Evolutionary conservation across 2,113 vertebrate genomes (phyloP).

Genomic region (Apteryx owenii): DNA sequence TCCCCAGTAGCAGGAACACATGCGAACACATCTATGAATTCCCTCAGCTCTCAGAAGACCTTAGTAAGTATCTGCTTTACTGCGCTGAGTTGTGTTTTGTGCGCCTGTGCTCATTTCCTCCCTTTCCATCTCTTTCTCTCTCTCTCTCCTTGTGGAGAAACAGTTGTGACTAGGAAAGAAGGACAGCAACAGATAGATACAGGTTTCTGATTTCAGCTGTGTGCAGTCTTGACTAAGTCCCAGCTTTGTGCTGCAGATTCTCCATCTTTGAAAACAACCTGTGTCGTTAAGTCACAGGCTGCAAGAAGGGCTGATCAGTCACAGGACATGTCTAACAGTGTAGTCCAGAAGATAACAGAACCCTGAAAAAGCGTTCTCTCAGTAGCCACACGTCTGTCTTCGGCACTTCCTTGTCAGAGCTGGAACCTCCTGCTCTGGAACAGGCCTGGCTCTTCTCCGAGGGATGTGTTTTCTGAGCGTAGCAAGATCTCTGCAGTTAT

Average conservation of each 20-base stretch:
- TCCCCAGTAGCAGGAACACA: constrained; percentile 96
- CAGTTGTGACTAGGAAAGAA: not conserved
- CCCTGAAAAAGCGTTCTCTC: not conserved
- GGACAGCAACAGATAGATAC: not conserved
- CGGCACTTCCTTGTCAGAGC: not conserved
- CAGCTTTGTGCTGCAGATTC: not conserved
- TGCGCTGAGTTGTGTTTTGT: not conserved
- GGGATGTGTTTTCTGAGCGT: not conserved
- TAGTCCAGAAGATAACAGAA: not conserved
- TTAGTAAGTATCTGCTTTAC: constrained; percentile 84
- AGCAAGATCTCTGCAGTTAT: not conserved
- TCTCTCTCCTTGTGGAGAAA: not conserved
- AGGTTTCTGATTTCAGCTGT: not conserved
- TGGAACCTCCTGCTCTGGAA: not conserved
- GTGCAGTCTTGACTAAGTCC: not conserved
- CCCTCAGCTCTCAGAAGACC: constrained; percentile 94
- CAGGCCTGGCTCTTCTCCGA: not conserved
- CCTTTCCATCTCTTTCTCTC: not conserved
- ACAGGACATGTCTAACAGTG: not conserved
- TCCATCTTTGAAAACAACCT: not conserved
- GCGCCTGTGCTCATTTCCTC: not conserved
- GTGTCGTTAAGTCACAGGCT: not conserved
- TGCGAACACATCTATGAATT: constrained; percentile 99
- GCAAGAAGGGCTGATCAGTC: not conserved
- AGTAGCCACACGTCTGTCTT: not conserved